phyloP scores from a whole-genome alignment of 2,797 vertebrate species.

The Eulemur mongoz region DNA sequence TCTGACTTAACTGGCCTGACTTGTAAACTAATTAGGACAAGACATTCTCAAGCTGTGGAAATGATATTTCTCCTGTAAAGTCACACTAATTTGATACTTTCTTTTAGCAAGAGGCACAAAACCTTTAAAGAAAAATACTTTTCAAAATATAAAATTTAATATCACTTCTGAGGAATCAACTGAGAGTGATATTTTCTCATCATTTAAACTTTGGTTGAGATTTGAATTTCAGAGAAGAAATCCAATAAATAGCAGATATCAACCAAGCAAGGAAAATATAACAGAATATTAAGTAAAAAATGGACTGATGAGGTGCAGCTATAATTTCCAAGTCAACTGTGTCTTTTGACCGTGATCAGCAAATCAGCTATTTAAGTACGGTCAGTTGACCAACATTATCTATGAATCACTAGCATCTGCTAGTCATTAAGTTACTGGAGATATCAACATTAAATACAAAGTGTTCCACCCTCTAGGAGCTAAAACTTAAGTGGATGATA shows the following conservation, averaged over 20 bases:
- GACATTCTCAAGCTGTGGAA: neutral
- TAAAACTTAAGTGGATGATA: neutral
- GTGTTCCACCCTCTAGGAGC: neutral
- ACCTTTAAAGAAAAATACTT: slow-evolving; percentile 48
- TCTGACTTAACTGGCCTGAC: neutral
- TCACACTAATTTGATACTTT: neutral
- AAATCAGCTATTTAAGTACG: neutral
- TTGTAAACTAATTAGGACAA: slow-evolving; percentile 32
- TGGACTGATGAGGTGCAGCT: neutral
- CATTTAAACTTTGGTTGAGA: slow-evolving; percentile 48
- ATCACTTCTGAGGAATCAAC: slow-evolving; percentile 42
- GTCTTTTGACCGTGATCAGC: slow-evolving; percentile 33
- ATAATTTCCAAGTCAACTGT: slow-evolving; percentile 44
- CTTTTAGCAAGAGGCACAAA: slow-evolving; percentile 35
- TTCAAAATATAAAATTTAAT: slow-evolving; percentile 51
- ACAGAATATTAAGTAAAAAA: slow-evolving; percentile 16
- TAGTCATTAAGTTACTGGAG: neutral
- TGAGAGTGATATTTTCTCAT: slow-evolving; percentile 56
- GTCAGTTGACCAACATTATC: neutral
- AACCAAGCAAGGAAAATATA: slow-evolving; percentile 48
- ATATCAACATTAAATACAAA: neutral
- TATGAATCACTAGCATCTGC: neutral
- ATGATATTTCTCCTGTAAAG: slow-evolving; percentile 41
- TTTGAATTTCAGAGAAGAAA: slow-evolving; percentile 64
- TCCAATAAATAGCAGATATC: slow-evolving; percentile 45